These are phyloP conservation scores for Nothobranchius kuhntae DNA, from an alignment of 2,113 vertebrate genomes.

Conservation along the genomic window DNA sequence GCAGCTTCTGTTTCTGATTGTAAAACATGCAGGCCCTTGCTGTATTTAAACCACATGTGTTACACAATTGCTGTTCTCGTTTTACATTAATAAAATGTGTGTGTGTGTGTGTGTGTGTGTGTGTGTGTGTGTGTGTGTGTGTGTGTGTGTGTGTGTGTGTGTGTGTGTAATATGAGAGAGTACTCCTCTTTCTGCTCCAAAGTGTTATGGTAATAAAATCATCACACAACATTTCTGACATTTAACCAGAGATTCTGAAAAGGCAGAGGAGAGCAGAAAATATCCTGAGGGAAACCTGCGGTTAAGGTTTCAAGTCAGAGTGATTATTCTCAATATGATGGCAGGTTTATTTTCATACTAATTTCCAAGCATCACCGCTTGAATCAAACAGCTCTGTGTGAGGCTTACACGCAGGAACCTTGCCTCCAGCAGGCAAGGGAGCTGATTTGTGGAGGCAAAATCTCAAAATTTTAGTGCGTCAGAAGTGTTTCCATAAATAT, in stretches of 20 bases:
- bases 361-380: constrained; percentile 47
- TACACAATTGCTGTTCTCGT: constrained; percentile 55
- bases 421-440: constrained; percentile 15
- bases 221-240: constrained; percentile 67
- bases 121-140: too few relatives aligned
- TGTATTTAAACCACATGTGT: constrained; percentile 70
- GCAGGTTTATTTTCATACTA: constrained; percentile 58
- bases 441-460: constrained; percentile 34
- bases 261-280: constrained; percentile 25
- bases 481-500: constrained; percentile 6
- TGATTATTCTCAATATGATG: constrained; percentile 49
- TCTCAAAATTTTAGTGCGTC: constrained; percentile 12
- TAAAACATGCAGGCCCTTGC: constrained; percentile 39
- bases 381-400: constrained; percentile 39
- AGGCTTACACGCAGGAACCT: constrained; percentile 16
- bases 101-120: constrained; percentile 29
- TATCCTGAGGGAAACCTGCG: constrained; percentile 38
- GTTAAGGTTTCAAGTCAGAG: constrained; percentile 40
- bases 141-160: too few relatives aligned
- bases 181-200: constrained; percentile 31
- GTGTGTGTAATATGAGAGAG: neutral
- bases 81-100: constrained; percentile 56
- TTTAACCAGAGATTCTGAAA: constrained; percentile 48
- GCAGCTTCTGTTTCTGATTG: constrained; percentile 53
- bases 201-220: constrained; percentile 67